phyloP scores from a whole-genome alignment of 1,140 invertebrate species.

The Temnothorax longispinosus region DNA sequence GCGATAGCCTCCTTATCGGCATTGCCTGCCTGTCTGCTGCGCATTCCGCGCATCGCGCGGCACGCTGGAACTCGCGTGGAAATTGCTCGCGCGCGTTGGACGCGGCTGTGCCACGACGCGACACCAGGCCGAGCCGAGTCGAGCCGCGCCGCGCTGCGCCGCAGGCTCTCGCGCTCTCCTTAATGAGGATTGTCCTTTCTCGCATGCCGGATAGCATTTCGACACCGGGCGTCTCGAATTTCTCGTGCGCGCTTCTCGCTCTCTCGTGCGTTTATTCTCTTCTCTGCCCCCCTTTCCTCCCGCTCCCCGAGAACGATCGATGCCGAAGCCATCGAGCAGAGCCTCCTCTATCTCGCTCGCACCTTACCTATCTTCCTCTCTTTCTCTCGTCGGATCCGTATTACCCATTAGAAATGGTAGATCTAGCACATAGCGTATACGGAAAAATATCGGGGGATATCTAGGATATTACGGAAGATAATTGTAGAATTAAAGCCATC shows the following conservation, averaged over 20 bases:
- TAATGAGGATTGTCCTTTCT: slow-evolving; percentile 82
- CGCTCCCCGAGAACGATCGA: slow-evolving; percentile 60
- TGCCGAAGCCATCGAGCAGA: slow-evolving; percentile 62
- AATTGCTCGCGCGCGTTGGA: not conserved
- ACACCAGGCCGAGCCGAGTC: too few relatives aligned
- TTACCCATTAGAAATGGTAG: not conserved
- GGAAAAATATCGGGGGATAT: not conserved
- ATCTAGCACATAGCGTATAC: not conserved
- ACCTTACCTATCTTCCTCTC: slow-evolving; percentile 27
- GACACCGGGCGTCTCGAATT: slow-evolving; percentile 78
- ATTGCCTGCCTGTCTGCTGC: not conserved
- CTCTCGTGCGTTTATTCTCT: slow-evolving; percentile 22
- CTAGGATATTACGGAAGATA: not conserved
- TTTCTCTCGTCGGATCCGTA: slow-evolving; percentile 8
- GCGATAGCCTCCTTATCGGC: slow-evolving; percentile 5
- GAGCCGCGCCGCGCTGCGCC: not conserved
- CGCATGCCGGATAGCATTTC: slow-evolving; percentile 82
- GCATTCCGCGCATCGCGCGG: not conserved
- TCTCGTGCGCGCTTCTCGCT: slow-evolving; percentile 62
- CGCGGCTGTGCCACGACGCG: not conserved
- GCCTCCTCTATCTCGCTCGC: slow-evolving; percentile 38
- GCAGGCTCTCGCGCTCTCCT: slow-evolving; percentile 55
- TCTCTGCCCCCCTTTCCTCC: slow-evolving; percentile 51
- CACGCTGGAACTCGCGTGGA: not conserved
- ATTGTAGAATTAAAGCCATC: not conserved